phyloP scores from a whole-genome alignment of 2,797 vertebrate species.

The Sebastes cheni region DNA sequence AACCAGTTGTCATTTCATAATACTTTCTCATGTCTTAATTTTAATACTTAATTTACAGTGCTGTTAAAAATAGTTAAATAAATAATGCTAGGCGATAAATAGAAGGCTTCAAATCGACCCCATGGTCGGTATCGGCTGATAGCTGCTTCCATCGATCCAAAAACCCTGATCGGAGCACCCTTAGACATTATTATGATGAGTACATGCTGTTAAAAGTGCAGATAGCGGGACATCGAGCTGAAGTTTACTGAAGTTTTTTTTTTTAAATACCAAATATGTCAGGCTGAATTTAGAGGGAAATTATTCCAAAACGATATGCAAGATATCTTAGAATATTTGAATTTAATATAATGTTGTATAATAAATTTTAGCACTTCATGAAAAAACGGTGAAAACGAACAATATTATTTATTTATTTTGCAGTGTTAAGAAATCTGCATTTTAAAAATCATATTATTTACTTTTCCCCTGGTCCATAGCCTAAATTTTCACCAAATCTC shows the following conservation, averaged over 20 bases:
- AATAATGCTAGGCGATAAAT: no score
- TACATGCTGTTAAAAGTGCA: background rate
- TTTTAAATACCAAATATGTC: background rate
- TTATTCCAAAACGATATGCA: background rate
- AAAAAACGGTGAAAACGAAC: accelerated
- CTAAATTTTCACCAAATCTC: background rate
- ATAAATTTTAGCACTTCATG: background rate
- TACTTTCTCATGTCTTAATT: no score
- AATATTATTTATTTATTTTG: background rate
- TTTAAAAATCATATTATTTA: background rate
- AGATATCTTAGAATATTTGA: background rate
- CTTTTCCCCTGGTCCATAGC: no score
- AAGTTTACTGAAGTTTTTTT: background rate
- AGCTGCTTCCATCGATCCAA: no score
- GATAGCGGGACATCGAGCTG: conserved; percentile 3
- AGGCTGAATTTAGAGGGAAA: background rate
- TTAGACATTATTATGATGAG: background rate
- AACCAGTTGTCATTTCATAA: no score
- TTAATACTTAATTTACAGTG: no score
- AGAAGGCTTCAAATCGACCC: no score
- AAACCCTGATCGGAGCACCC: no score
- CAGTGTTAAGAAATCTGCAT: background rate
- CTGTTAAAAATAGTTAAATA: no score
- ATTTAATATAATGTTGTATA: background rate
- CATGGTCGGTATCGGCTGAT: no score